Percentiles rank a stretch among this genome's conserved stretches.
phyloP scores from a whole-genome alignment of 1,140 invertebrate genomes.

The Pseudomyrmex pallidus region DNA sequence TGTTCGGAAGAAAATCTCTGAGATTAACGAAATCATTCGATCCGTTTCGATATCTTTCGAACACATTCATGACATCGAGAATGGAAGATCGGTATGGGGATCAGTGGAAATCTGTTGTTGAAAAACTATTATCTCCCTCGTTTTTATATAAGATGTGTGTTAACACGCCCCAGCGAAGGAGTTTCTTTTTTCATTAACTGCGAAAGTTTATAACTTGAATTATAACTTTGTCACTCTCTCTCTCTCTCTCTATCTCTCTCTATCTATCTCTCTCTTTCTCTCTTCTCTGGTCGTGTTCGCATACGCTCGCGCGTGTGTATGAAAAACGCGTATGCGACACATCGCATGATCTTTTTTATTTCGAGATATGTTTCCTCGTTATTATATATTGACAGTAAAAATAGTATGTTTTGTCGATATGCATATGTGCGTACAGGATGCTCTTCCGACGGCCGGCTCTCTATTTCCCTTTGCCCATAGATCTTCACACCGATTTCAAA shows the following conservation, averaged over 20 bases:
- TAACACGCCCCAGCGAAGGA: slow-evolving; percentile 40
- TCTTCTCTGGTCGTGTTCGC: slow-evolving; percentile 19
- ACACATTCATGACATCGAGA: neutral
- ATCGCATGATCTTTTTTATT: slow-evolving; percentile 76
- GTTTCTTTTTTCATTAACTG: slow-evolving; percentile 44
- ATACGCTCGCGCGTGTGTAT: slow-evolving; percentile 34
- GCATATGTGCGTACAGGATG: slow-evolving; percentile 42
- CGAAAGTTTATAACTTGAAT: slow-evolving; percentile 13
- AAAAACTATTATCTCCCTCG: slow-evolving; percentile 15
- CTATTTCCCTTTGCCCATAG: neutral
- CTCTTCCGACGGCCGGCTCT: too few relatives aligned
- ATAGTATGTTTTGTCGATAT: slow-evolving; percentile 51
- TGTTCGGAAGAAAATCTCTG: neutral
- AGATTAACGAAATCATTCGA: slow-evolving; percentile 11
- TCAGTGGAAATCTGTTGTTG: slow-evolving; percentile 43
- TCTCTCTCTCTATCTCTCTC: neutral
- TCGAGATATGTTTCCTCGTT: slow-evolving; percentile 42
- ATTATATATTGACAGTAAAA: slow-evolving; percentile 44
- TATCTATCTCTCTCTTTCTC: neutral
- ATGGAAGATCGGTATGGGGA: slow-evolving; percentile 22
- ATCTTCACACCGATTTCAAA: neutral
- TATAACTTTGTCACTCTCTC: neutral
- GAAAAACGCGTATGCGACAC: slow-evolving; percentile 37
- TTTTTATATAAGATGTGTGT: slow-evolving; percentile 40
- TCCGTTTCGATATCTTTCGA: neutral